Evolutionary conservation across 2,797 vertebrate species (phyloP), one percentile per base, ranked within the genome.

Genomic region (Luscinia luscinia): DNA sequence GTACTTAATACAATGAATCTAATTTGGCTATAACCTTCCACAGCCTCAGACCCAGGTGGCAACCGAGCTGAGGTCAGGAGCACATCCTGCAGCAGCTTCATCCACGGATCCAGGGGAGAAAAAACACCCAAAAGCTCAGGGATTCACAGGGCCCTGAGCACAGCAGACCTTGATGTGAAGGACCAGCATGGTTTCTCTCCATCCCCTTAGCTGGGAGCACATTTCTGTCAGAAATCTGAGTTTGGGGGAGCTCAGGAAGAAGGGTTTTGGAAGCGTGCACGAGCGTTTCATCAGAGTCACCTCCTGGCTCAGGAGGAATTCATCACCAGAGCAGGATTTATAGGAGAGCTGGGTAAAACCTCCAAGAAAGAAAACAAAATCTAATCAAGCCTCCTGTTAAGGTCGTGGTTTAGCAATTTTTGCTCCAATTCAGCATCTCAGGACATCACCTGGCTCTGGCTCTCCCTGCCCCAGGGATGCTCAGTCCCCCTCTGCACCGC

Each of bases 221-320:
- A 62, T 14, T 55, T 26, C 73, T 63, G 58, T 57, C 73, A 82
- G 46, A 75, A 92, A 86, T 18, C 1, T 3, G 24, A 21, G 54
- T 26, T 26, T 72, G 0, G 86, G 87, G 62, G 10, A 54, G 55
- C 11, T 66, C 9, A 15, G 82, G 81, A 63, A 30, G 46, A 40
- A 49, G 19, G 11, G 30, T 2, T 80, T 43, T 24, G 74, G 86
- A 54, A 54, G 69, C 0, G 4, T 0, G 0, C 0, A 18, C 0
- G 14, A 36, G 67, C 2, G 0, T 77, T 88, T 58, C 45, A 27
- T 40, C 68, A 57, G 67, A 54, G 81, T 62, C 96, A 73, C n/a
- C 70, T 68, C 70, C 15, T 5, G 79, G 82, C 75, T 90, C 74
- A 12, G 41, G 46, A 66, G 78, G 84, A 32, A 89, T 92, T 55